Base-by-base conservation (phyloP, 2,888 invertebrate genomes). In the Ennomos fuscantarius region DNA sequence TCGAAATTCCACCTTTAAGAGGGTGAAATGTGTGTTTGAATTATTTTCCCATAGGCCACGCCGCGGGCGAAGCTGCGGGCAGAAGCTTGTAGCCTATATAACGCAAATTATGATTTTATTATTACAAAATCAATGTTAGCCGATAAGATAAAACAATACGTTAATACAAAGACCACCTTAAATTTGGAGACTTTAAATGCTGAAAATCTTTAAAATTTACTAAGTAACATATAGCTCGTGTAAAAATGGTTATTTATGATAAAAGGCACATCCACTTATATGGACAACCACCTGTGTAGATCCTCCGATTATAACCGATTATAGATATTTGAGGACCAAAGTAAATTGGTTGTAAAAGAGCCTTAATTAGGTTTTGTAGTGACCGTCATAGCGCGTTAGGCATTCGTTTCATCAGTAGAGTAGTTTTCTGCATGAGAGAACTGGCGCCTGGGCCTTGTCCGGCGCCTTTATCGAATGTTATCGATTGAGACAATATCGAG, bases 301-400 rank as follows among this genome's bases (percentile, higher is more conserved):
- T 15, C 58, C n/a, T 1, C 9, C 6, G 9, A 15, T 12, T 2
- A n/a, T 24, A 12, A 32, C 1, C 15, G 11, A 33, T 34, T 24
- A 9, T 24, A 35, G 9, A 24, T 10, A 11, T 15, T 35, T 24
- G 54, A 8, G 56, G 81, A 31, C 79, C 79, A 63, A 46, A 24
- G n/a, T 71, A 71, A 49, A 59, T 6, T 84, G 84, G 86, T 68
- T 63, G 46, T 66, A 74, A 74, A 78, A 73, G 76, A 74, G 75
- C 82, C 83, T 88, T 92, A 92, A 91, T 92, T 92, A 91, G 90
- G 84, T 81, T 84, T 76, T 82, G 82, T 84, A 84, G 87, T 87
- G 86, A 86, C 89, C 89, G 91, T 92, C 91, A 85, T 69, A 70
- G 80, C 82, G 82, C 81, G 89, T 92, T 91, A 91, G 82, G 81